Conservation (phyloP, 1,140 invertebrate species). For the Chlorops oryzae region DNA sequence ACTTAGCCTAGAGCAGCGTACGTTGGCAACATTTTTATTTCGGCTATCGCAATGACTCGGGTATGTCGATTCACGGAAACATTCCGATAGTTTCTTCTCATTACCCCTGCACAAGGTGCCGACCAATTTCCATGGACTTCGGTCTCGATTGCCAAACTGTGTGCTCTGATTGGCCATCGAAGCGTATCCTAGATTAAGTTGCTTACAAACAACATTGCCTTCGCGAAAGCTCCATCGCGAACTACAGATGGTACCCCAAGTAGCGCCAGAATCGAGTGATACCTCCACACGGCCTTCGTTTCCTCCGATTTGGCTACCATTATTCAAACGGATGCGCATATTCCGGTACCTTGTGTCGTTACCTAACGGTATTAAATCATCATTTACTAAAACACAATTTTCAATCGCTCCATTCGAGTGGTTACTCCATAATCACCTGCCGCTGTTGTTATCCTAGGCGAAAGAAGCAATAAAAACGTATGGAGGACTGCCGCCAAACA, state of each 20-base stretch:
- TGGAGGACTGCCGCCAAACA: too few relatives aligned
- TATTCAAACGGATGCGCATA: constrained; percentile 30
- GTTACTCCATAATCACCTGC: too few relatives aligned
- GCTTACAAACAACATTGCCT: constrained; percentile 73
- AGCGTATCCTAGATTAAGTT: constrained; percentile 69
- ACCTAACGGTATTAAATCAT: too few relatives aligned
- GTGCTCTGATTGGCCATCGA: constrained; percentile 65
- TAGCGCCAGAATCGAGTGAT: constrained; percentile 50
- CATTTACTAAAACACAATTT: too few relatives aligned
- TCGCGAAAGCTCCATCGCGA: constrained; percentile 81
- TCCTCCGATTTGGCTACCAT: background rate
- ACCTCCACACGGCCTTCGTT: constrained; percentile 52
- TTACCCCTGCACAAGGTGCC: constrained; percentile 71
- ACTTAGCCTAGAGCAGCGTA: constrained; percentile 64
- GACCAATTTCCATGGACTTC: constrained; percentile 55
- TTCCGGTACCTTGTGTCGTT: constrained; percentile 31
- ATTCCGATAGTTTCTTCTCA: constrained; percentile 63
- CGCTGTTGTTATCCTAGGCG: too few relatives aligned
- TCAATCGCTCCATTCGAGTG: too few relatives aligned
- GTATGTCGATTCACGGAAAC: constrained; percentile 54
- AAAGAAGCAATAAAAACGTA: too few relatives aligned
- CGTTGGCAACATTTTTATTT: constrained; percentile 63
- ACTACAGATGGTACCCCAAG: constrained; percentile 80
- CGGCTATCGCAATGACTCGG: constrained; percentile 47
- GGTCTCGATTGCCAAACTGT: constrained; percentile 59